Percentiles rank a stretch among this genome's conserved stretches.
phyloP scores from a whole-genome alignment of 1,140 invertebrate genomes.

The Cotesia chilonis region DNA sequence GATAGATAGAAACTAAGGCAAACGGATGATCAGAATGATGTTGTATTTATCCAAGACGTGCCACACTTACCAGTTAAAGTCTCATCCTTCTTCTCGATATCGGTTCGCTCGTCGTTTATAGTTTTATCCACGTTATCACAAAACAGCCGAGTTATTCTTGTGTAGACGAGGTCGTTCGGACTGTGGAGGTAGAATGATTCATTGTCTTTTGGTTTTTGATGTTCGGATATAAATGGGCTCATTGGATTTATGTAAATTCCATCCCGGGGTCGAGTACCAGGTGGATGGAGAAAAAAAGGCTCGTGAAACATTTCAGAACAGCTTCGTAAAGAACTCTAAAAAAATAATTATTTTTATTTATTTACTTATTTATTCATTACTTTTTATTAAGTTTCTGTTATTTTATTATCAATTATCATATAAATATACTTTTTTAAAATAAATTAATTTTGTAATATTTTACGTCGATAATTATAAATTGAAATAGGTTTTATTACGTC shows the following conservation, averaged over 20 bases:
- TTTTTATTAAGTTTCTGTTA: not conserved
- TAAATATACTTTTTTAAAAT: not conserved
- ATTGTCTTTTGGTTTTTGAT: constrained; percentile 59
- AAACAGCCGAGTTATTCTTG: constrained; percentile 82
- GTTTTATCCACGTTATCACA: constrained; percentile 55
- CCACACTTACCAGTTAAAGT: constrained; percentile 60
- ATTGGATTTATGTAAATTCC: constrained; percentile 85
- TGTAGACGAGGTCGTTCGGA: constrained; percentile 78
- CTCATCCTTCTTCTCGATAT: constrained; percentile 58
- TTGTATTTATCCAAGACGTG: constrained; percentile 48
- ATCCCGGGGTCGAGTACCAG: constrained; percentile 70
- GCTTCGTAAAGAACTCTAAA: constrained; percentile 56
- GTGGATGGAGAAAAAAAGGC: constrained; percentile 65
- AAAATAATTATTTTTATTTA: not conserved
- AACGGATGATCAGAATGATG: constrained; percentile 3
- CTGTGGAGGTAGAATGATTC: constrained; percentile 87
- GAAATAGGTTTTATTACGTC: no score
- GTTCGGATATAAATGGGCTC: constrained; percentile 63
- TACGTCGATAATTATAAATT: no score
- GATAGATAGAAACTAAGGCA: not conserved
- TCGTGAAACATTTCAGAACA: constrained; percentile 62
- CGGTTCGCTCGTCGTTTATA: constrained; percentile 48
- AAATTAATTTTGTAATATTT: no score
- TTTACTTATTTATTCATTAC: not conserved
- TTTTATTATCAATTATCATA: not conserved